phyloP scores from a whole-genome alignment of 2,113 vertebrate species.

The Clarias gariepinus region DNA sequence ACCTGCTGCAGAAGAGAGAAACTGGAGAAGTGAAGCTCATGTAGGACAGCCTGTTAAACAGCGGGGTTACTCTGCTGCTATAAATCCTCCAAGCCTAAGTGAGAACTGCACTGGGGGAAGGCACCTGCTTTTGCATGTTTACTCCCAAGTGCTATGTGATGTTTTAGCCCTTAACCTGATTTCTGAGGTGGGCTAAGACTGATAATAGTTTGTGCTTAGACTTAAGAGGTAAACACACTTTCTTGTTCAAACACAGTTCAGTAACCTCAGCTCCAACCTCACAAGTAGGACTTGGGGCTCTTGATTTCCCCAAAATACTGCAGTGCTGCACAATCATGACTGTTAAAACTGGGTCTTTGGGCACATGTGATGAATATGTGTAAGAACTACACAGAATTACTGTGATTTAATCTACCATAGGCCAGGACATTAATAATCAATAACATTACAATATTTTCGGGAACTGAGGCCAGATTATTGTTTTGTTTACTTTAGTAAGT shows the following conservation, averaged over 20 bases:
- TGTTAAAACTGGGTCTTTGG: not conserved
- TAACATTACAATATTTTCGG: constrained; percentile 9
- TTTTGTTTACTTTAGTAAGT: constrained; percentile 34
- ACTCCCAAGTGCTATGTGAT: constrained; percentile 76
- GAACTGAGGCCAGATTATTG: not conserved
- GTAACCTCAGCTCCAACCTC: constrained; percentile 28
- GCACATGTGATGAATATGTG: not conserved
- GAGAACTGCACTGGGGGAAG: constrained; percentile 60
- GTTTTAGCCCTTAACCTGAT: constrained; percentile 77
- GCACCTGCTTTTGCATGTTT: constrained; percentile 19
- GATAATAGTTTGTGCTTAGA: constrained; percentile 74
- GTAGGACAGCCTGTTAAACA: constrained; percentile 74
- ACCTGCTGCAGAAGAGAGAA: constrained; percentile 23
- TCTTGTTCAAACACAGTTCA: not conserved
- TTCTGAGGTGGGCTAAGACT: constrained; percentile 74
- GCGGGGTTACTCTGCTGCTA: constrained; percentile 77
- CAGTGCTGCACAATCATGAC: constrained; percentile 18
- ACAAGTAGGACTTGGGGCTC: constrained; percentile 42
- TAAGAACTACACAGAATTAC: not conserved
- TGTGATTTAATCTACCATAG: not conserved
- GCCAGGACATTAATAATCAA: not conserved
- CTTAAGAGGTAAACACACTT: constrained; percentile 28
- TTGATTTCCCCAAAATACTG: constrained; percentile 4
- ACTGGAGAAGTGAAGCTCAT: constrained; percentile 34
- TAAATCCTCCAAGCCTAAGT: constrained; percentile 57